Evolutionary conservation across 2,888 invertebrate species (phyloP), one percentile per base, ranked within the genome.

Genomic region (Chaetogeoica ovagalla): DNA sequence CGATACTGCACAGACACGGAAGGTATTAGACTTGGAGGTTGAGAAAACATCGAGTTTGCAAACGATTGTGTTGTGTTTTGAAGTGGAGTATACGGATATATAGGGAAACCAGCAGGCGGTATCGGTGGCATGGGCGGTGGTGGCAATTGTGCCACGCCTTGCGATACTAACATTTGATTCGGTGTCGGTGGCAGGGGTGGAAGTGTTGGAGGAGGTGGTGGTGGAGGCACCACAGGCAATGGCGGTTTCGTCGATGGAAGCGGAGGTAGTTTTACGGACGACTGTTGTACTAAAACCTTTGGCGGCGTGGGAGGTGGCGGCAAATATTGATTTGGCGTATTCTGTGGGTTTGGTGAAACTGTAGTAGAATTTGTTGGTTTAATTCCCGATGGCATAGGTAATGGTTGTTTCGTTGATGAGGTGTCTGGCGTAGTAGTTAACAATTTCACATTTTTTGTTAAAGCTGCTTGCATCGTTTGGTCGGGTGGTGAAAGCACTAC

Each of bases 111-210:
- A 4, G 39, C 2, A 30, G 79, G 79, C 13, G 71, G 63, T 30
- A 79, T 71, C 23, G 71, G 79, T 43, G 79, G 70, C 62, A 77
- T 77, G 21, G 82, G 82, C 0, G 82, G 82, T 11, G 81, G 82
- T 6, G 82, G 82, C 43, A 81, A 73, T 48, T 65, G 82, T 7
- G 81, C 43, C 11, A 81, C 81, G 43, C 66, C 23, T 13, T 57
- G 57, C 19, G 77, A 37, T 15, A 81, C 65, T 52, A 82, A 55
- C n/a, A 82, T 60, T 72, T 77, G 79, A 48, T 73, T 81, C 2
- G 74, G 76, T 48, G 77, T 30, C n/a, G 81, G 73, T 30, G 82
- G 79, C 11, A 75, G 82, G 37, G 75, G 81, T 48, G 75, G 82
- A 39, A 68, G 62, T n/a, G 75, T 30, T 55, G 83, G 82, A 60